These are phyloP conservation scores for Eledone cirrhosa DNA, from an alignment of 2,888 invertebrate genomes.

Conservation along the genomic window DNA sequence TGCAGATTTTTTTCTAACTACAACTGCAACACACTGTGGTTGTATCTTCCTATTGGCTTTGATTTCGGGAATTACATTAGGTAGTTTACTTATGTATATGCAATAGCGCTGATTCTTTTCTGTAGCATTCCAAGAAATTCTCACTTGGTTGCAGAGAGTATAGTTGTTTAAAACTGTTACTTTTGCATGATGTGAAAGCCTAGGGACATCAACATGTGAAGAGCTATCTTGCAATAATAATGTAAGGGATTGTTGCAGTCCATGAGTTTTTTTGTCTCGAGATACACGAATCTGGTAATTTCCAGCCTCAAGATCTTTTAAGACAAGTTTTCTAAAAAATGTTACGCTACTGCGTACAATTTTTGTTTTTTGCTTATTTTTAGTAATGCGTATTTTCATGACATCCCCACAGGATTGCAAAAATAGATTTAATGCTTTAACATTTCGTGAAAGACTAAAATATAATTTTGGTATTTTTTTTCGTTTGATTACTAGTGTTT, in stretches of 20 bases:
- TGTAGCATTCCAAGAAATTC: constrained; percentile 62
- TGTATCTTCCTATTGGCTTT: neutral
- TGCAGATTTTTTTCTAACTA: constrained; percentile 30
- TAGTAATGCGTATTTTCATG: constrained; percentile 43
- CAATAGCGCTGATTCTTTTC: constrained; percentile 61
- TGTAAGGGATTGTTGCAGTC: constrained; percentile 39
- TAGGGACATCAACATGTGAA: constrained; percentile 51
- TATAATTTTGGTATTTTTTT: constrained; percentile 36
- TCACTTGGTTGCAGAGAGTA: constrained; percentile 60
- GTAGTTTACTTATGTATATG: constrained; percentile 56
- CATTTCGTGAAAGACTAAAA: constrained; percentile 33
- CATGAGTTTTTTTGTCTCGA: constrained; percentile 36
- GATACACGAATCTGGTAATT: constrained; percentile 45
- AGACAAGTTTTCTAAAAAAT: constrained; percentile 42
- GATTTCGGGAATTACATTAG: neutral
- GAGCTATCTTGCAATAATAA: constrained; percentile 43
- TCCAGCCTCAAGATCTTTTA: constrained; percentile 46
- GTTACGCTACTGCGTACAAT: constrained; percentile 42
- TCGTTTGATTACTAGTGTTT: constrained; percentile 43
- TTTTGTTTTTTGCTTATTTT: constrained; percentile 36
- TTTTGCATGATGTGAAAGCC: constrained; percentile 53
- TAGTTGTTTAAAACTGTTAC: constrained; percentile 57
- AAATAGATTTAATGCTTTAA: constrained; percentile 37
- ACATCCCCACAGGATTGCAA: constrained; percentile 46
- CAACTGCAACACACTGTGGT: constrained; percentile 27